Evolutionary conservation across 2,797 vertebrate genomes (phyloP).

Genomic region (Falco columbarius): DNA sequence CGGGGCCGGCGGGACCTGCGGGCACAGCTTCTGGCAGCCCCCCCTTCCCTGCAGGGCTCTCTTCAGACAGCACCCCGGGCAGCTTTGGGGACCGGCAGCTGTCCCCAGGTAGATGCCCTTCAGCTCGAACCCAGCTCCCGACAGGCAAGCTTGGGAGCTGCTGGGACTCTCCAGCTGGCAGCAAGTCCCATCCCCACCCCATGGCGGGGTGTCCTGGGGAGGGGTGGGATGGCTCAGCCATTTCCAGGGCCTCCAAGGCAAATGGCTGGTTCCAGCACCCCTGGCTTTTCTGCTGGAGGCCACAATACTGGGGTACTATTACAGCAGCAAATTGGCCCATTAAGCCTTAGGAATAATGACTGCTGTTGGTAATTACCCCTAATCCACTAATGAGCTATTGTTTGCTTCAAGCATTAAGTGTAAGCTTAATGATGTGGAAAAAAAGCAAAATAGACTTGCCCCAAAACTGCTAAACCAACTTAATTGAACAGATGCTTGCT

Average conservation of each 20-base stretch:
- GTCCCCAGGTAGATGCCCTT: background rate
- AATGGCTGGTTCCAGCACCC: conserved; percentile 29
- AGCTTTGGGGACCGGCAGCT: background rate
- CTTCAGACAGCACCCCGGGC: rapidly evolving
- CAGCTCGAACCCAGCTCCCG: background rate
- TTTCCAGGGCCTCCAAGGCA: conserved; percentile 21
- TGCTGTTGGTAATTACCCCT: conserved; percentile 84
- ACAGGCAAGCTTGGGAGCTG: background rate
- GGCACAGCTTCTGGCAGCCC: background rate
- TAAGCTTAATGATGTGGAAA: conserved; percentile 79
- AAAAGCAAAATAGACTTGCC: conserved; percentile 44
- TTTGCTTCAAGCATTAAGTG: conserved; percentile 80
- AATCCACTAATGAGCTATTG: conserved; percentile 89
- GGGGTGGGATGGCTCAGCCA: background rate
- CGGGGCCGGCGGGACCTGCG: background rate
- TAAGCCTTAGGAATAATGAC: conserved; percentile 79
- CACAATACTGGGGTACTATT: conserved; percentile 77
- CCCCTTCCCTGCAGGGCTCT: rapidly evolving
- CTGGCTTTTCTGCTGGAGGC: conserved; percentile 43
- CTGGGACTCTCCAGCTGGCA: background rate
- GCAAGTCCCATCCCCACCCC: background rate
- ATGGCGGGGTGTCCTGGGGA: background rate
- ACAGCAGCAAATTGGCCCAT: conserved; percentile 81
- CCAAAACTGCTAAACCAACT: conserved; percentile 51
- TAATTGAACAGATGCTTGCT: conserved; percentile 76